Evolutionary conservation across 2,113 vertebrate species (phyloP), one percentile per base, ranked within the genome.

Genomic region (Casuarius casuarius): DNA sequence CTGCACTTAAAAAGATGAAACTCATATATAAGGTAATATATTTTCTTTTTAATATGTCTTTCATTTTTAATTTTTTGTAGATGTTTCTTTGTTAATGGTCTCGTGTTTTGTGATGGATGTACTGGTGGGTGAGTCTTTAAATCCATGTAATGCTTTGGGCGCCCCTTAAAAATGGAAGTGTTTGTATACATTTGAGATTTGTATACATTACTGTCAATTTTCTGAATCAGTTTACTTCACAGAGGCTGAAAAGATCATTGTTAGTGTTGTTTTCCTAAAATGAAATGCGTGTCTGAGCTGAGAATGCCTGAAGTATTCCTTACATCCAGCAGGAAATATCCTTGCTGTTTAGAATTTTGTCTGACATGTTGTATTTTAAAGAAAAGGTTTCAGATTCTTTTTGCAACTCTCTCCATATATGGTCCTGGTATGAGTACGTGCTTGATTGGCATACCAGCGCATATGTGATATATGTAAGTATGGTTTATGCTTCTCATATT

Each of bases 1-100:
- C 89, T 94, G 62, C 67, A 25, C 71, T 56, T n/a, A 12, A 67
- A 87, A 90, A 75, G 85, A 95, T 97, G 94, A 89, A 95, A 6
- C 88, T 97, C 42, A 59, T 80, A 14, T 87, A 42, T 76, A 54
- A 97, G 94, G 95, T 90, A 97, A 91, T 54, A 10, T 8, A 2
- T 3, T 86, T 63, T 58, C 2, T 38, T 68, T 76, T 49, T 54
- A 2, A 22, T 72, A 21, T 31, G 44, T 35, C 31, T 89, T 25
- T n/a, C 2, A 1, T 29, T 8, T 68, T 78, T 42, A 14, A 7
- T 51, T 74, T 83, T 78, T 52, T 21, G 4, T 35, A 7, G 61
- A 12, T 66, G 29, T 61, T 51, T 29, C 17, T 81, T n/a, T n/a
- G 6, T 46, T 25, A 48, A 48, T 48, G 3, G 3, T 52, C 59